Evolutionary conservation across 2,888 invertebrate genomes (phyloP).

Genomic region (Lasioglossum oenotherae): DNA sequence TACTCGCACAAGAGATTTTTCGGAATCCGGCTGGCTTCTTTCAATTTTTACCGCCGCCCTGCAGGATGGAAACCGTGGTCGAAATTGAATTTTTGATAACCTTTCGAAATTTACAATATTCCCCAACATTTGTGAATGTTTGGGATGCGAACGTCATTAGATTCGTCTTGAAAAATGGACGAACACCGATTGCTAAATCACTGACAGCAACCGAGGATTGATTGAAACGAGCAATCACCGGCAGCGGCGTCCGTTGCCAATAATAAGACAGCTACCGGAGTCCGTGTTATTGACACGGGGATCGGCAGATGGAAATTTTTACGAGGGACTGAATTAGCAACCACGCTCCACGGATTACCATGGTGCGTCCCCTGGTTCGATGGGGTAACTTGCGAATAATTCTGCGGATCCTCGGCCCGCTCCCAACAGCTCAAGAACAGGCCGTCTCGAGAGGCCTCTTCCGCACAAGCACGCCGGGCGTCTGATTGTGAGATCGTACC

Average conservation of each 20-base stretch:
- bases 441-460: constrained; percentile 63
- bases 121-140: too few relatives aligned
- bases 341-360: background rate
- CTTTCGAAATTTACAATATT: background rate
- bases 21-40: background rate
- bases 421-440: constrained; percentile 58
- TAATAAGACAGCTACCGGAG: background rate
- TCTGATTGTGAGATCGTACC: constrained; percentile 46
- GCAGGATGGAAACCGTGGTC: background rate
- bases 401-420: constrained; percentile 47
- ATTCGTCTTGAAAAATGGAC: too few relatives aligned
- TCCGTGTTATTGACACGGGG: constrained; percentile 13
- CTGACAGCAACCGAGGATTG: background rate
- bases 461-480: constrained; percentile 31
- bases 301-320: background rate
- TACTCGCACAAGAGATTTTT: background rate
- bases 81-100: background rate
- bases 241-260: background rate
- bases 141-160: too few relatives aligned
- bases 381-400: constrained; percentile 63
- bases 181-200: background rate
- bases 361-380: background rate
- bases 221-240: background rate
- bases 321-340: background rate
- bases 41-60: background rate